Evolutionary conservation across 2,888 invertebrate genomes (phyloP), one percentile per base, ranked within the genome.

Genomic region (Drosophila subsilvestris): DNA sequence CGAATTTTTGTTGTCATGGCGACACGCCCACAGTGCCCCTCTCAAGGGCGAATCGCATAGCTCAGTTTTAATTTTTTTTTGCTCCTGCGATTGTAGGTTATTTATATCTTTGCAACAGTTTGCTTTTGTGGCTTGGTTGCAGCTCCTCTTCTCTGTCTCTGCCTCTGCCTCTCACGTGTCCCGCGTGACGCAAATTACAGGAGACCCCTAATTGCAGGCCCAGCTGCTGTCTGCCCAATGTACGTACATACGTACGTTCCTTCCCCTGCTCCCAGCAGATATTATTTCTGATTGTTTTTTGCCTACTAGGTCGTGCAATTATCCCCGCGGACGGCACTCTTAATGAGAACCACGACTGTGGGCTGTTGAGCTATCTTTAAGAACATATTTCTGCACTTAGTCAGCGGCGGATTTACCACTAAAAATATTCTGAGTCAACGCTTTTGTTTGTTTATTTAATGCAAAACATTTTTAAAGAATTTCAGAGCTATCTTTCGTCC

Each of bases 1-100:
- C 14, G 51, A 48, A 54, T 53, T 47, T 47, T 9, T 66, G 82
- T 80, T 80, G 80, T 75, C 78, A 83, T 83, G 71, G 43, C 53
- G 77, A 80, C 75, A 83, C 86, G 86, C 83, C 86, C 56, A 78
- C 83, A 80, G 73, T 79, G 66, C 56, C 59, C 37, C 37, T 58
- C 77, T 77, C 79, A 86, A 80, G 83, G 86, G 80, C 86, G 63
- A 67, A 56, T 55, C 63, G 58, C 51, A 58, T 60, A 68, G 51
- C 59, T 60, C 37, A 45, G 53, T 22, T 67, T 29, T 65, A n/a
- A n/a, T 54, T 54, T 65, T 57, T 56, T 53, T 51, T 50, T 37
- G 44, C 44, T 43, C 20, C 4, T n/a, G 37, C 37, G 37, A 37
- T 37, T 37, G 37, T 2, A 6, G 45, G 54, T 58, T 71, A 71